Percentiles rank a stretch among this genome's conserved stretches.
These are phyloP conservation scores for Brachylomia viminalis DNA, from an alignment of 2,888 invertebrate species.

Conservation along the genomic window DNA sequence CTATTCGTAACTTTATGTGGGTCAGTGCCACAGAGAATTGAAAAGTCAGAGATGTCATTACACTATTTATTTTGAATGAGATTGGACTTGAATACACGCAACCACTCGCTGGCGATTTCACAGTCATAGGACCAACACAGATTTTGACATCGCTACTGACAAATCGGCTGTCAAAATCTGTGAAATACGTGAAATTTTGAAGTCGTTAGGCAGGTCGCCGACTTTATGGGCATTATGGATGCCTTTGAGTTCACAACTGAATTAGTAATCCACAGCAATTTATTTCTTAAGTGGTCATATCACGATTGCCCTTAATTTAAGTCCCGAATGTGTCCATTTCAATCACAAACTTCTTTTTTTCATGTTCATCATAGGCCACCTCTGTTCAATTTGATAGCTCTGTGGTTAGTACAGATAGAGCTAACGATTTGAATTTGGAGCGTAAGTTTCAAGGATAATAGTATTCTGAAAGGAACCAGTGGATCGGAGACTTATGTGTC, in stretches of 20 bases:
- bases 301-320: neutral
- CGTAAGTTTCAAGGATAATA: conserved; percentile 67
- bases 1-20: conserved; percentile 66
- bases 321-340: neutral
- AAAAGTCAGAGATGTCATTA: conserved; percentile 5
- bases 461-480: conserved; percentile 59
- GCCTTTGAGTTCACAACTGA: neutral
- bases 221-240: neutral
- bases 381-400: conserved; percentile 13
- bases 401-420: conserved; percentile 61
- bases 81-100: neutral
- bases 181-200: neutral
- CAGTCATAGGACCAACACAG: neutral
- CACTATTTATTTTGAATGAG: conserved; percentile 1
- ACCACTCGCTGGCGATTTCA: neutral
- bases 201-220: neutral
- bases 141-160: neutral
- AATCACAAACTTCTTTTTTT: neutral
- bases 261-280: neutral
- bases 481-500: conserved; percentile 56
- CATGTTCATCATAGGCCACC: neutral
- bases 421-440: conserved; percentile 68
- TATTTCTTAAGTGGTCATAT: too few relatives aligned
- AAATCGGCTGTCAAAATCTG: neutral
- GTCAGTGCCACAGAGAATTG: conserved; percentile 50